Conservation (phyloP, 2,888 invertebrate species). For the Tubulanus polymorphus region DNA sequence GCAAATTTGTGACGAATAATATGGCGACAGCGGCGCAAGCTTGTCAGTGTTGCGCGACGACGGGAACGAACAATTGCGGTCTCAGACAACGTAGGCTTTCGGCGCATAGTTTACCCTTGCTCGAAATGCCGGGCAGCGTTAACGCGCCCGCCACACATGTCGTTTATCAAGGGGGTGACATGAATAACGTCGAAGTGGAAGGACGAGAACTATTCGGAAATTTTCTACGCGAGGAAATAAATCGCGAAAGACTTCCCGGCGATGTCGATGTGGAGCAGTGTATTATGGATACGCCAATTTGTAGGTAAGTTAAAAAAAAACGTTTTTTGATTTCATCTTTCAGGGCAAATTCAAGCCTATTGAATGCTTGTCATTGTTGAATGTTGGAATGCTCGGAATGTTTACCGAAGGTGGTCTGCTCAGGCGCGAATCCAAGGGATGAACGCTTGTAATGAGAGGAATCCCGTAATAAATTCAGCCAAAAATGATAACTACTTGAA, state of each 20-base stretch:
- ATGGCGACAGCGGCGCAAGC: too few species aligned
- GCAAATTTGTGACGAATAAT: too few species aligned
- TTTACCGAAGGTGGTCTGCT: too few species aligned
- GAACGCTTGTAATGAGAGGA: too few species aligned
- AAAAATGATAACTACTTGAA: too few species aligned
- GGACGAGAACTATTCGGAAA: constrained; percentile 22
- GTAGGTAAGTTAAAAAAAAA: constrained; percentile 5
- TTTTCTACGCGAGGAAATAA: constrained; percentile 20
- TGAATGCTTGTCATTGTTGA: too few species aligned
- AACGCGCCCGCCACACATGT: background rate
- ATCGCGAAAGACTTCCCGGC: constrained; percentile 13
- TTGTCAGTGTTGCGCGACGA: too few species aligned
- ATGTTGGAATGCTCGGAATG: too few species aligned
- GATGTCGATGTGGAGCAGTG: background rate
- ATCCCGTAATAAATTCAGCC: too few species aligned
- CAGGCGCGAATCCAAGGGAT: too few species aligned
- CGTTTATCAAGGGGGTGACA: background rate
- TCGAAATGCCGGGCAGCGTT: background rate
- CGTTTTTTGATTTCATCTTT: too few species aligned
- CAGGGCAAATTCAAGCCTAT: too few species aligned
- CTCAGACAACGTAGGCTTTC: background rate
- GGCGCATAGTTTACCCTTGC: background rate
- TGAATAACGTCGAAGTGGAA: constrained; percentile 21
- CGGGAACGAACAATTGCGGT: background rate
- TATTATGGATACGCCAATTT: background rate